Percentiles rank a stretch among this genome's conserved stretches.
These are phyloP conservation scores for Thamnophis sirtalis DNA, from an alignment of 2,113 vertebrate species.

Conservation along the genomic window DNA sequence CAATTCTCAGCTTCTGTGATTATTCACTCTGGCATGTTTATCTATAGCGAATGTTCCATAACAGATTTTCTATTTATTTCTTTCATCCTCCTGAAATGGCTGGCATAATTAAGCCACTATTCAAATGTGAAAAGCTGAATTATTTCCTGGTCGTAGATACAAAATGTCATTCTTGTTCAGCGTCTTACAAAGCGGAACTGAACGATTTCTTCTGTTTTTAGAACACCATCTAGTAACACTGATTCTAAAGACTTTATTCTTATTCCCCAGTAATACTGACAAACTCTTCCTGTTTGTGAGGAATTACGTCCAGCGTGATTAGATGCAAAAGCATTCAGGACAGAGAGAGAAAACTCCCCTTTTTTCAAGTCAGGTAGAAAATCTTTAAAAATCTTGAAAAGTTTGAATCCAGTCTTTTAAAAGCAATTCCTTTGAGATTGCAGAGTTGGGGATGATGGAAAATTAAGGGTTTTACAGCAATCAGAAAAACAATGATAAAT, in stretches of 20 bases:
- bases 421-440: not conserved
- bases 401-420: not conserved
- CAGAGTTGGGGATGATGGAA: not conserved
- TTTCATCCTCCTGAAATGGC: not conserved
- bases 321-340: not conserved
- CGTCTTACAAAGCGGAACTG: not conserved
- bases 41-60: not conserved
- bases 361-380: not conserved
- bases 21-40: not conserved
- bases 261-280: rapidly evolving
- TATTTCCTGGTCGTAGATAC: not conserved
- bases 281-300: not conserved
- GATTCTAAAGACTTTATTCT: not conserved
- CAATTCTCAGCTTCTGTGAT: not conserved
- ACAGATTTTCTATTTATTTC: not conserved
- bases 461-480: not conserved
- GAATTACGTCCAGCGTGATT: not conserved
- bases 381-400: not conserved
- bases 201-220: not conserved
- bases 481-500: not conserved
- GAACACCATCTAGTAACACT: not conserved
- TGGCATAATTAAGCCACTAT: not conserved
- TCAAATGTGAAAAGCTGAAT: not conserved
- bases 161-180: not conserved
- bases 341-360: not conserved